Evolutionary conservation across 2,888 invertebrate species (phyloP).

Genomic region (Deilephila porcellus): DNA sequence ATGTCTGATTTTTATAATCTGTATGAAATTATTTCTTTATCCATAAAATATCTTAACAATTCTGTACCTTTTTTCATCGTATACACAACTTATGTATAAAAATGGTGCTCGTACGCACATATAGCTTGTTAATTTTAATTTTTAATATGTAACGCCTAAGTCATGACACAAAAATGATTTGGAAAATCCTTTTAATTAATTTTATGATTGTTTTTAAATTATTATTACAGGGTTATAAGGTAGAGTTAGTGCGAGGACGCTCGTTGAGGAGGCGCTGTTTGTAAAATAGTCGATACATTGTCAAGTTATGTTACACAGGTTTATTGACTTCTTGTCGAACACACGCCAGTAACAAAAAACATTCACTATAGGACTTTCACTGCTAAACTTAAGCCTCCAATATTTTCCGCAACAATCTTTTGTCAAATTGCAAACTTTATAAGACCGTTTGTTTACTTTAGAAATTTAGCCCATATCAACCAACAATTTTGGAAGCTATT

Average conservation of each 20-base stretch:
- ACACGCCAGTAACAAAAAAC: background rate
- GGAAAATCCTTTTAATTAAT: conserved; percentile 40
- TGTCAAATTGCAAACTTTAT: no score
- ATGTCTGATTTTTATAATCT: conserved; percentile 1
- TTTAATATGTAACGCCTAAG: conserved; percentile 44
- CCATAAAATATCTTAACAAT: background rate
- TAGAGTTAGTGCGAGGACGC: conserved; percentile 37
- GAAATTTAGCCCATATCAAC: no score
- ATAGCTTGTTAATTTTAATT: conserved; percentile 47
- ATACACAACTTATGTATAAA: conserved; percentile 16
- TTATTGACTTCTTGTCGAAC: conserved; percentile 29
- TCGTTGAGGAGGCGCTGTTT: background rate
- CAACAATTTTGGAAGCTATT: no score
- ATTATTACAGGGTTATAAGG: conserved; percentile 59
- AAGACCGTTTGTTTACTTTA: no score
- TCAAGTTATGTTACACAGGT: conserved; percentile 37
- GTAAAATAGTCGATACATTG: conserved; percentile 30
- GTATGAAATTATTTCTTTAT: background rate
- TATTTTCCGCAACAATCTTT: no score
- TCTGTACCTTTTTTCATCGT: conserved; percentile 1
- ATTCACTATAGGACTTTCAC: no score
- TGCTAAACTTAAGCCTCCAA: no score
- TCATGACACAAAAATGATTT: conserved; percentile 44
- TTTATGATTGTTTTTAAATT: conserved; percentile 35
- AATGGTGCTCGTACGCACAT: conserved; percentile 59